A percentile compares a stretch with the other conserved stretches of the same genome.
Conservation (phyloP, 2,888 invertebrate genomes). For the Rhogogaster chlorosoma region DNA sequence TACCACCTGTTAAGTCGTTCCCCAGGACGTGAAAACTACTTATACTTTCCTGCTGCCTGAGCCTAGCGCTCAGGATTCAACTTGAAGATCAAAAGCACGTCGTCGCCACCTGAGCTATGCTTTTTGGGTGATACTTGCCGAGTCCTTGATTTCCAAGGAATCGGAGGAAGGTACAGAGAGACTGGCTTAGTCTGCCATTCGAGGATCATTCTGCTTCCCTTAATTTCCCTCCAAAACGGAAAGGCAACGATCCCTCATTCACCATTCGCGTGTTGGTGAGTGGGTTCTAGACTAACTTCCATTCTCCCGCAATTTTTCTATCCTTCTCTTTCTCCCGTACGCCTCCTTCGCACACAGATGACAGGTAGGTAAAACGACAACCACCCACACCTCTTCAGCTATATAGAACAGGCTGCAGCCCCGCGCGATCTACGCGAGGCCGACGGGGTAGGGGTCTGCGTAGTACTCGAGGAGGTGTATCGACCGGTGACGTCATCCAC, state of each 20-base stretch:
- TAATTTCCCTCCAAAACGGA: constrained; percentile 37
- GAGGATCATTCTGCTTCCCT: constrained; percentile 28
- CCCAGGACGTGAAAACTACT: constrained; percentile 7
- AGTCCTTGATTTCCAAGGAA: constrained; percentile 10
- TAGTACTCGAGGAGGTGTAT: constrained; percentile 73
- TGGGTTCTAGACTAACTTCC: constrained; percentile 21
- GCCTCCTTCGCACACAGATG: background rate
- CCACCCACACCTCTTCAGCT: constrained; percentile 42
- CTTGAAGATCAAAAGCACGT: constrained; percentile 24
- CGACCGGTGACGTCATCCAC: constrained; percentile 75
- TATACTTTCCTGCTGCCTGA: constrained; percentile 6
- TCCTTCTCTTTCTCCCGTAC: background rate
- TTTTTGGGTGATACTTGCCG: constrained; percentile 24
- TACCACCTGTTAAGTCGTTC: constrained; percentile 37
- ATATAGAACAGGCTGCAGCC: constrained; percentile 44
- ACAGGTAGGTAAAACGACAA: constrained; percentile 19
- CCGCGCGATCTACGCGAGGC: constrained; percentile 15
- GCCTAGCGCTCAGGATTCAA: constrained; percentile 8
- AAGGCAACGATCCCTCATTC: constrained; percentile 43
- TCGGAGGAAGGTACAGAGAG: background rate
- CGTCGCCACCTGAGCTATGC: constrained; percentile 16
- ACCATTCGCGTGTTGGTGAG: constrained; percentile 31
- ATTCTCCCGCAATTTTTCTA: constrained; percentile 3
- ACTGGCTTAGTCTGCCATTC: background rate
- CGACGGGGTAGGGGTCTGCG: constrained; percentile 61